These are phyloP conservation scores for Philantomba maxwellii DNA, from an alignment of 2,113 vertebrate genomes.

Conservation along the genomic window DNA sequence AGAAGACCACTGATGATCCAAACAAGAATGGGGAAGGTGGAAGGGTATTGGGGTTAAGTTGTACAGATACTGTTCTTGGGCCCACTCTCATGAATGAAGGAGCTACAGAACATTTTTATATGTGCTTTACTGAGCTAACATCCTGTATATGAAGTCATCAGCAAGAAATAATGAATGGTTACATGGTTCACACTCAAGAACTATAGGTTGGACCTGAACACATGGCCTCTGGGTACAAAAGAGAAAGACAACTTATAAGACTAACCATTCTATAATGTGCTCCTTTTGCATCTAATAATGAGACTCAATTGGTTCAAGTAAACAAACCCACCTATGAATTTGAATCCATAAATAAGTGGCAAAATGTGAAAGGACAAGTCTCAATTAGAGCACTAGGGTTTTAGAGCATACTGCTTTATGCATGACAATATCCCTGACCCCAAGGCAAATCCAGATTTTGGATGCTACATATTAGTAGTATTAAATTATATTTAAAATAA, in stretches of 20 bases:
- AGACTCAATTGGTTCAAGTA: background rate
- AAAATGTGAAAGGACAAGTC: background rate
- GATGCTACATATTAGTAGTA: background rate
- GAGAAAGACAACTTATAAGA: background rate
- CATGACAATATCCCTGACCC: background rate
- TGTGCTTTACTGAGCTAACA: background rate
- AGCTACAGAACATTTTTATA: background rate
- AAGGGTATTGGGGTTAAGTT: background rate
- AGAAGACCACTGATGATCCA: background rate
- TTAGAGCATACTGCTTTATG: background rate
- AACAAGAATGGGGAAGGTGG: background rate
- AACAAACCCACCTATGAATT: background rate
- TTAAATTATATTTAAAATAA: constrained; percentile 43
- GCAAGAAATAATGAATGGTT: background rate
- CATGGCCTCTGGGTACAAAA: background rate
- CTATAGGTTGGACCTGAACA: background rate
- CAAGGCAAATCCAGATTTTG: background rate
- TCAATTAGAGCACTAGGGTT: background rate
- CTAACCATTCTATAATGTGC: background rate
- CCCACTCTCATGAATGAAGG: background rate
- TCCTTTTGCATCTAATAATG: background rate
- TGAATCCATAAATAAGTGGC: background rate
- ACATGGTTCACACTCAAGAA: background rate
- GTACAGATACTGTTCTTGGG: background rate
- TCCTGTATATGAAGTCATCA: background rate